These are phyloP conservation scores for Agriopis aurantiaria DNA, from an alignment of 2,888 invertebrate species.

Conservation along the genomic window DNA sequence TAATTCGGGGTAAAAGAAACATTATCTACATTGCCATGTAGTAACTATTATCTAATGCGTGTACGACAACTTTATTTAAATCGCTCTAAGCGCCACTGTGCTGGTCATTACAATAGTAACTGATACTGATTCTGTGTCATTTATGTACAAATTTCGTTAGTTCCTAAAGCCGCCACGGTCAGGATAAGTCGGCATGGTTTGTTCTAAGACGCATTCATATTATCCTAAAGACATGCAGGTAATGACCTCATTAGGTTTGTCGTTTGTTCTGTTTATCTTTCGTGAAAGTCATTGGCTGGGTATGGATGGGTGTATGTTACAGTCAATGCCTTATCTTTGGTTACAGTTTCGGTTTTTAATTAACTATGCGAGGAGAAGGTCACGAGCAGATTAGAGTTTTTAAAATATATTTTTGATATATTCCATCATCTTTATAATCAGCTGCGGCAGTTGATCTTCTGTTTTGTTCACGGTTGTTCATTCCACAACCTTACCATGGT, in stretches of 20 bases:
- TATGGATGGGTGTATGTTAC: conserved; percentile 13
- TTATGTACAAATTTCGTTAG: conserved; percentile 2
- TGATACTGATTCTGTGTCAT: background rate
- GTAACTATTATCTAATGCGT: conserved; percentile 5
- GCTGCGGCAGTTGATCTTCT: too few species aligned
- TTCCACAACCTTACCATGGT: too few species aligned
- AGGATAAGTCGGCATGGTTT: background rate
- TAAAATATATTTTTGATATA: too few species aligned
- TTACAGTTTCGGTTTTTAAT: background rate
- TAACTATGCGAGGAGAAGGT: background rate
- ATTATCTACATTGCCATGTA: conserved; percentile 3
- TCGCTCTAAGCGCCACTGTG: conserved; percentile 2
- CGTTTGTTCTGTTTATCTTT: conserved; percentile 35
- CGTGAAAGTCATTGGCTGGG: conserved; percentile 28
- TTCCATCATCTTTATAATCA: too few species aligned
- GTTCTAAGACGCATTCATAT: conserved; percentile 36
- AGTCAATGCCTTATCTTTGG: background rate
- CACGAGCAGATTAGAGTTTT: background rate
- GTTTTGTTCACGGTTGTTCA: too few species aligned
- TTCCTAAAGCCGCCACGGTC: background rate
- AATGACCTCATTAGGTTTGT: conserved; percentile 37
- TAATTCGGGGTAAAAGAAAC: conserved; percentile 21
- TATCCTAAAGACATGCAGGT: conserved; percentile 40
- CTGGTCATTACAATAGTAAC: background rate
- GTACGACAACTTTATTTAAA: background rate